Evolutionary conservation across 2,113 vertebrate genomes (phyloP).

Genomic region (Atlantisia rogersi): DNA sequence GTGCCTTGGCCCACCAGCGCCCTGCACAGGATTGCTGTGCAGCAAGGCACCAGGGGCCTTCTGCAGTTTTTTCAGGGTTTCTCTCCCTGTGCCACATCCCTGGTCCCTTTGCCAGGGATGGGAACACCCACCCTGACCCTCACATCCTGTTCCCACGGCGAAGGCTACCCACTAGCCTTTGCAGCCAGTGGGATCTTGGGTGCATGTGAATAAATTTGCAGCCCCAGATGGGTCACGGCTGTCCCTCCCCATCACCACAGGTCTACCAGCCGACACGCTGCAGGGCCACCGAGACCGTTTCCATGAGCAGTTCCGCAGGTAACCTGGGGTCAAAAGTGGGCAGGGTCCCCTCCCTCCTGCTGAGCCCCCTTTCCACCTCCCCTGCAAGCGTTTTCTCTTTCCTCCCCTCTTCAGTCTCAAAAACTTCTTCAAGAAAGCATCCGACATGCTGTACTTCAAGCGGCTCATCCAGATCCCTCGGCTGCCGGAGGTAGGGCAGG

Average conservation of each 20-base stretch:
- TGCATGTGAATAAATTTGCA: fast-evolving
- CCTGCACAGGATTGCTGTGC: neutral
- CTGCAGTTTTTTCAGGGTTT: neutral
- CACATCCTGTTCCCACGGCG: fast-evolving
- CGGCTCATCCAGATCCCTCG: constrained; percentile 96
- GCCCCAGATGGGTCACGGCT: neutral
- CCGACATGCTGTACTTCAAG: constrained; percentile 97
- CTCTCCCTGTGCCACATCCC: fast-evolving
- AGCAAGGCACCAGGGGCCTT: fast-evolving
- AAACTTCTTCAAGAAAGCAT: constrained; percentile 92
- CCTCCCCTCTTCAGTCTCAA: constrained; percentile 80
- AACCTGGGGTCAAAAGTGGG: fast-evolving
- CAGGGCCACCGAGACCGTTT: constrained; percentile 97
- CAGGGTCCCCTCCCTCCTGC: neutral
- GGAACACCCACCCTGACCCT: neutral
- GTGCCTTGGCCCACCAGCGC: neutral
- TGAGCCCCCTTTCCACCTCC: neutral
- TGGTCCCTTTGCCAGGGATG: neutral
- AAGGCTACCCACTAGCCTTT: neutral
- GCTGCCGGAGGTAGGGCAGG: constrained; percentile 85
- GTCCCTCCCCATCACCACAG: constrained; percentile 47
- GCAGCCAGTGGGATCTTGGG: neutral
- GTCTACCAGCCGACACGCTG: constrained; percentile 91
- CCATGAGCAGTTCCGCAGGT: constrained; percentile 97
- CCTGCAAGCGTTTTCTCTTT: neutral